A percentile compares a stretch with the other conserved stretches of the same genome.
Evolutionary conservation across 2,797 vertebrate species (phyloP).

Genomic region (Psittacula echo): DNA sequence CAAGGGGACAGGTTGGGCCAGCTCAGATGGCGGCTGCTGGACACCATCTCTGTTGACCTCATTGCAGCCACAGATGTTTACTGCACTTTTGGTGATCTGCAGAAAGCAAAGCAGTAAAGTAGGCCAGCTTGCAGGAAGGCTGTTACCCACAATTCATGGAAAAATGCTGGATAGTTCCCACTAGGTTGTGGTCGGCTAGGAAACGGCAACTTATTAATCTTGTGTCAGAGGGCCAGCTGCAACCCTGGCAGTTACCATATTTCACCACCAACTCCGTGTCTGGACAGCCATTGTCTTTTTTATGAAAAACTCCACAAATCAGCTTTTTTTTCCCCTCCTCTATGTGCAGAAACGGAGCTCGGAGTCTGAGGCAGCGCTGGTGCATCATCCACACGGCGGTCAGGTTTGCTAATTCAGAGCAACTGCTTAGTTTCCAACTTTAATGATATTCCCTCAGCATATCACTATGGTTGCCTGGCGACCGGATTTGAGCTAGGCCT

Average conservation of each 20-base stretch:
- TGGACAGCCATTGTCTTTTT: constrained; percentile 84
- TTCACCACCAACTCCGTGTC: constrained; percentile 87
- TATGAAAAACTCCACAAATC: constrained; percentile 83
- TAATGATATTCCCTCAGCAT: constrained; percentile 99
- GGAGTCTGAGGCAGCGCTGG: constrained; percentile 69
- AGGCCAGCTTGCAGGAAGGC: constrained; percentile 96
- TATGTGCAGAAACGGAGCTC: constrained; percentile 56
- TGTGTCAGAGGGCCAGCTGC: constrained; percentile 99
- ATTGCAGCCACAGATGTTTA: constrained; percentile 92
- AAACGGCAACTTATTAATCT: constrained; percentile 99
- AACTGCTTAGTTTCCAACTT: constrained; percentile 93
- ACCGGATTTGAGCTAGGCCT: constrained; percentile 99
- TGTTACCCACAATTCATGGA: constrained; percentile 94
- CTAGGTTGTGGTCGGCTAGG: constrained; percentile 99
- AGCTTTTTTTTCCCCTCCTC: constrained; percentile 73
- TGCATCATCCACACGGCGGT: constrained; percentile 67
- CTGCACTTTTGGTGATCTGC: constrained; percentile 82
- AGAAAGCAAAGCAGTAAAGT: constrained; percentile 91
- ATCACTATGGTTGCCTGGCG: constrained; percentile 98
- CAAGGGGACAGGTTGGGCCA: constrained; percentile 51
- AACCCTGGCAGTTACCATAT: constrained; percentile 90
- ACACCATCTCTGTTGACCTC: constrained; percentile 87
- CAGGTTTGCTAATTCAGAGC: constrained; percentile 91
- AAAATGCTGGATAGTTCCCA: constrained; percentile 96
- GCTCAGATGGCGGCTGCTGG: constrained; percentile 79